Percentiles rank a stretch among this genome's conserved stretches.
Evolutionary conservation across 2,113 vertebrate genomes (phyloP).

Genomic region (Entelurus aequoreus): DNA sequence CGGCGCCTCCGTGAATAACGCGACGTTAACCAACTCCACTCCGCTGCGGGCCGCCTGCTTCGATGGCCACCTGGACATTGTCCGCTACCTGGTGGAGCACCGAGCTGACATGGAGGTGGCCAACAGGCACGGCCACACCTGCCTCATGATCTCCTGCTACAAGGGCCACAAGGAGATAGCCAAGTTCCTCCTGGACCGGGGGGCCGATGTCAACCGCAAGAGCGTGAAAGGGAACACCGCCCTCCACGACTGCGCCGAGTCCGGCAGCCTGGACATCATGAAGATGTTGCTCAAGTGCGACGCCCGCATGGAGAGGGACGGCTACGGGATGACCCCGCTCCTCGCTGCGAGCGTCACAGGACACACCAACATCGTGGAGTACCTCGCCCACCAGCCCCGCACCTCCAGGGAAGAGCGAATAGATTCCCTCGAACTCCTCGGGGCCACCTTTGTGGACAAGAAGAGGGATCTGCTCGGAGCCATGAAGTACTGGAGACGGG

Average conservation of each 20-base stretch:
- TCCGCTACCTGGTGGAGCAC: slow-evolving; percentile 89
- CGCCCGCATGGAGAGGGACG: slow-evolving; percentile 88
- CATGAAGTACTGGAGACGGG: slow-evolving; percentile 87
- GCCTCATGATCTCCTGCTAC: slow-evolving; percentile 96
- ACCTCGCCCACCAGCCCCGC: slow-evolving; percentile 77
- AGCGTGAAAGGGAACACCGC: slow-evolving; percentile 95
- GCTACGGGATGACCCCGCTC: slow-evolving; percentile 93
- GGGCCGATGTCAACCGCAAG: slow-evolving; percentile 88
- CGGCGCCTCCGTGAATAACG: slow-evolving; percentile 90
- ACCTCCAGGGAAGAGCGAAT: slow-evolving; percentile 77
- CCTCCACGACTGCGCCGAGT: slow-evolving; percentile 91
- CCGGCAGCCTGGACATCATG: slow-evolving; percentile 92
- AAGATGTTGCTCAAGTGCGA: slow-evolving; percentile 85
- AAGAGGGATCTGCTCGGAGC: slow-evolving; percentile 88
- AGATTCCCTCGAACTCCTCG: slow-evolving; percentile 86
- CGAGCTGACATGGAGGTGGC: slow-evolving; percentile 92
- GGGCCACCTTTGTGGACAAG: slow-evolving; percentile 93
- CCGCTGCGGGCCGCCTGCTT: slow-evolving; percentile 92
- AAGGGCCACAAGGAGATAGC: slow-evolving; percentile 94
- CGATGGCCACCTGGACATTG: slow-evolving; percentile 91
- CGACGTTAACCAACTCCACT: slow-evolving; percentile 92
- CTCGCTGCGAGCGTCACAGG: slow-evolving; percentile 90
- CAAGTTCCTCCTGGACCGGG: slow-evolving; percentile 85
- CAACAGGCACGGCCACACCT: slow-evolving; percentile 94
- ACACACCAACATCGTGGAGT: slow-evolving; percentile 95